These are phyloP conservation scores for Onchidella celtica DNA, from an alignment of 2,888 invertebrate species.

Conservation along the genomic window DNA sequence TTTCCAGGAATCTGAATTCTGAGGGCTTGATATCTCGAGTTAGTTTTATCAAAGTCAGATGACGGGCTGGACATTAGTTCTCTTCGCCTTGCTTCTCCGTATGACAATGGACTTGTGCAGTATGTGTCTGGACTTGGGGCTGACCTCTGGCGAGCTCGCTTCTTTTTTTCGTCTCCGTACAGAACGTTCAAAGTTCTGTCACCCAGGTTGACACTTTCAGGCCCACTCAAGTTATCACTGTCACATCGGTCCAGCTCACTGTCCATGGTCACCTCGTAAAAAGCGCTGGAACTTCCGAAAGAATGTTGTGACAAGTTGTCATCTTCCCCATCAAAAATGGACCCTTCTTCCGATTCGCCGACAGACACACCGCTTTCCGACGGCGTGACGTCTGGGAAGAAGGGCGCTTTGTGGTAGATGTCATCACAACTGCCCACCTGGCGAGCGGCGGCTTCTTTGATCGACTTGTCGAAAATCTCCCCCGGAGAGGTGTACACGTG, in stretches of 20 bases:
- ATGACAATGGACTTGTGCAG: not conserved
- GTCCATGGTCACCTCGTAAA: conserved; percentile 49
- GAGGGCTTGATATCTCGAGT: not conserved
- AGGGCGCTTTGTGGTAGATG: conserved; percentile 33
- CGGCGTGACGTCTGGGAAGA: conserved; percentile 25
- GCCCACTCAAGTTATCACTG: conserved; percentile 40
- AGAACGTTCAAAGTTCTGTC: conserved; percentile 33
- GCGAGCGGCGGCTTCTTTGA: not conserved
- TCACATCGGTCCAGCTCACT: conserved; percentile 52
- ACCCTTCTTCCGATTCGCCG: conserved; percentile 46
- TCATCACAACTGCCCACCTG: conserved; percentile 48
- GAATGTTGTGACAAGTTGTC: conserved; percentile 49
- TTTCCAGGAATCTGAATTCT: conserved; percentile 26
- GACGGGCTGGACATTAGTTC: conserved; percentile 4
- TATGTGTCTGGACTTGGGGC: not conserved
- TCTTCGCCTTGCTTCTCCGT: not conserved
- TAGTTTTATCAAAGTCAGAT: not conserved
- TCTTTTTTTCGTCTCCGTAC: not conserved
- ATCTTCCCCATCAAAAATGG: conserved; percentile 42
- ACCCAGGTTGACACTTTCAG: not conserved
- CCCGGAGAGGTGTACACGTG: conserved; percentile 45
- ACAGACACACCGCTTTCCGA: conserved; percentile 54
- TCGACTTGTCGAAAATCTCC: not conserved
- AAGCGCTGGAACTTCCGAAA: conserved; percentile 52
- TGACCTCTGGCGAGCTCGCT: not conserved